Evolutionary conservation across 2,797 vertebrate genomes (phyloP), one percentile per base, ranked within the genome.

Genomic region (Coluber constrictor): DNA sequence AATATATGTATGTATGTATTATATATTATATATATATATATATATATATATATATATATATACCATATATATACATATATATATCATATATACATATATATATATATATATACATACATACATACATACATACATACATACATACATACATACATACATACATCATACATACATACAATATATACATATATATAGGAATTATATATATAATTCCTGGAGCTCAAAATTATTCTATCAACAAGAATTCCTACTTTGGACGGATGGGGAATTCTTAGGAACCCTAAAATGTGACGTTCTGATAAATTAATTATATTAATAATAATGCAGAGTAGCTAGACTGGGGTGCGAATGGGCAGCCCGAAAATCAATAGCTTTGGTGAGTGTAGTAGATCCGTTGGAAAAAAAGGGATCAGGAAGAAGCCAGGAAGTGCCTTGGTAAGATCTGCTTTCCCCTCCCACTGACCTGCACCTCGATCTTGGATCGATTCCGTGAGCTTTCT

Each of bases 331-430:
- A 83, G 37, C 10, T 83, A 47, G 10, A 47, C 20, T 5, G 37
- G 20, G 5, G 43, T n/a, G 29, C 32, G 55, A 43, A 9, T 1
- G 43, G 20, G 4, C 29, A 95, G 94, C 92, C 91, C 93, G 87
- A 13, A 6, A 15, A 15, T 5, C 29, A 51, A 55, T 92, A 95
- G 96, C 96, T 93, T 93, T 93, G 86, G 94, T 94, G 96, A 96
- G 88, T 93, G 90, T 79, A 93, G 90, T 70, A 93, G 95, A 96
- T 96, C 94, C 90, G 61, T 94, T 96, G 94, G 59, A 96, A 94
- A 91, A 96, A 94, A 91, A 88, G 92, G 92, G 94, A 95, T 63
- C 16, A 11, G 27, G 9, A 70, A 20, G 27, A 13, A n/a, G 61
- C 9, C 37, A 29, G 37, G 37, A 51, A 0, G 8, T 11, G 59